Base-by-base conservation (phyloP, 1,140 invertebrate genomes). In the Charaxes varanes region DNA sequence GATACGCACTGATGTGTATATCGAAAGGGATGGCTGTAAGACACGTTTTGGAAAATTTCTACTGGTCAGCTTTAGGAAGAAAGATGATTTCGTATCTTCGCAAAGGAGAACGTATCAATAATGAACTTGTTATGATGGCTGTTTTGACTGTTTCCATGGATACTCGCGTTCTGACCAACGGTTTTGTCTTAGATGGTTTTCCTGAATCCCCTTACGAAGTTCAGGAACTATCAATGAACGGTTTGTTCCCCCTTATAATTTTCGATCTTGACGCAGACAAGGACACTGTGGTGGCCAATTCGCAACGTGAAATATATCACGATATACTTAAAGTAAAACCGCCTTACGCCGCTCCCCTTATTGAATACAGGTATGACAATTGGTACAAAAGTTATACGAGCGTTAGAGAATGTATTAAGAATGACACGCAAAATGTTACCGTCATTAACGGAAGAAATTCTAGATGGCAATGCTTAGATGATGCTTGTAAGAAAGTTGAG, bases 111-210 rank as follows among this genome's bases (percentile, higher is more conserved):
- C 58, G 58, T 19, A 51, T 85, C 12, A 52, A 74, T 2, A 53
- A 41, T 34, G 70, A 85, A 31, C 55, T 84, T 41, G 54, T 86
- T 8, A 63, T 85, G 4, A 69, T 79, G 41, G 81, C 81, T 19
- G 65, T 89, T 4, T 78, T 87, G 62, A 80, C 80, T 8, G 61
- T 78, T 6, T 63, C 64, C 6, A 72, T 86, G 30, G 80, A 86
- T 66, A 55, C 71, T 19, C 62, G 66, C 10, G 64, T 66, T 33
- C 40, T 72, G 3, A 80, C 83, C 8, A 80, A 86, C 47, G 88
- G 88, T 6, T 83, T 84, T 54, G 46, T 90, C 6, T 70, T 86
- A 21, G 88, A 90, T 56, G 89, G 87, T 5, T 88, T 88, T 66
- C 88, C 88, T 2, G 65, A 76, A 28, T 71, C 41, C 17, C 53